Conservation (phyloP, 2,888 invertebrate genomes). For the Spialia ferax region DNA sequence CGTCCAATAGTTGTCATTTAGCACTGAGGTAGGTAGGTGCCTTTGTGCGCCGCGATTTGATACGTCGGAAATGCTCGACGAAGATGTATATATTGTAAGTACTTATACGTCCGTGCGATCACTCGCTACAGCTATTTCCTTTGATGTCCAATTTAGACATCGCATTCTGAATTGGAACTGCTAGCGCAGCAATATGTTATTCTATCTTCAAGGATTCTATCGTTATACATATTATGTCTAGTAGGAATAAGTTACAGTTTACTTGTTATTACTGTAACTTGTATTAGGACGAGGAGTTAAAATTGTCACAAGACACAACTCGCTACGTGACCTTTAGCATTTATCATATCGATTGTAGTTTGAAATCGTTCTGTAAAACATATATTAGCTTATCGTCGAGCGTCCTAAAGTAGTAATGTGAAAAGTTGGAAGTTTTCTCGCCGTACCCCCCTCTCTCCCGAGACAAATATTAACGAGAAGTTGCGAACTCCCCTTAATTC, state of each 20-base stretch:
- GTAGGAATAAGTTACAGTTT: too few species aligned
- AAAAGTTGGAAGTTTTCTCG: constrained; percentile 44
- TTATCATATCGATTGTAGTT: constrained; percentile 25
- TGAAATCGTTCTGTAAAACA: constrained; percentile 22
- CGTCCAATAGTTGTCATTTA: constrained; percentile 38
- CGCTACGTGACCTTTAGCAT: neutral
- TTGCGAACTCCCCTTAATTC: constrained; percentile 47
- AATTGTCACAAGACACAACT: too few species aligned
- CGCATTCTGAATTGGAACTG: neutral
- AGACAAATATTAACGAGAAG: constrained; percentile 47
- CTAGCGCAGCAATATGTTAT: neutral
- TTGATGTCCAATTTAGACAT: neutral
- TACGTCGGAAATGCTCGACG: constrained; percentile 26
- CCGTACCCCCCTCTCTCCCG: constrained; percentile 42
- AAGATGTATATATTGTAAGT: constrained; percentile 10
- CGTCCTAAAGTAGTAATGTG: constrained; percentile 45
- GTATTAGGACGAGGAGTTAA: too few species aligned
- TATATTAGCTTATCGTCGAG: constrained; percentile 41
- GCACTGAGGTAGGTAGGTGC: constrained; percentile 30
- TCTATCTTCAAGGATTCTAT: neutral
- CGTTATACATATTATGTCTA: neutral
- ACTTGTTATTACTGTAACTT: too few species aligned
- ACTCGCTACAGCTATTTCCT: constrained; percentile 16
- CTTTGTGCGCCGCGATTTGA: constrained; percentile 23
- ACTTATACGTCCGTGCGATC: constrained; percentile 1